These are phyloP conservation scores for Epinotia nisella DNA, from an alignment of 2,888 invertebrate species.

Conservation along the genomic window DNA sequence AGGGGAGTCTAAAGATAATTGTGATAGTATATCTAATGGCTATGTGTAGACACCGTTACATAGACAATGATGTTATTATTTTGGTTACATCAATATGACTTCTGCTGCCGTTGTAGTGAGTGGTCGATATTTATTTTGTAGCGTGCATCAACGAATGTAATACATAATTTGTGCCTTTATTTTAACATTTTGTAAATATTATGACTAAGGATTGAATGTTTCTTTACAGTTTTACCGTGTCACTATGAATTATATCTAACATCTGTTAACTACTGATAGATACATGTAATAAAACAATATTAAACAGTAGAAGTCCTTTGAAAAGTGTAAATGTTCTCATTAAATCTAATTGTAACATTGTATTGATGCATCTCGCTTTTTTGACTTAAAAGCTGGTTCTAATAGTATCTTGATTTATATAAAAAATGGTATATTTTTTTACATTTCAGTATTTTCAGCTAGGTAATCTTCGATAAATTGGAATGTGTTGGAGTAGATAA, in stretches of 20 bases:
- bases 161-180: constrained; percentile 38
- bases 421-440: constrained; percentile 35
- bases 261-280: constrained; percentile 25
- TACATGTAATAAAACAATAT: background rate
- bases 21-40: constrained; percentile 48
- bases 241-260: constrained; percentile 28
- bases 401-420: constrained; percentile 9
- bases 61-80: constrained; percentile 32
- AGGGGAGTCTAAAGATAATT: constrained; percentile 44
- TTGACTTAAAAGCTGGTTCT: constrained; percentile 2
- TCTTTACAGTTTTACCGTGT: constrained; percentile 30
- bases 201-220: constrained; percentile 15
- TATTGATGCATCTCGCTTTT: constrained; percentile 11
- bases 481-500: constrained; percentile 14
- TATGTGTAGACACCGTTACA: constrained; percentile 42
- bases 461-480: background rate
- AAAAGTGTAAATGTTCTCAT: background rate
- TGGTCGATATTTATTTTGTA: constrained; percentile 26
- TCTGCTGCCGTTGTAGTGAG: background rate
- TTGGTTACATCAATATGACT: constrained; percentile 3
- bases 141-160: constrained; percentile 45
- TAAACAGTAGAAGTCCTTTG: background rate
- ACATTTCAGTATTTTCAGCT: constrained; percentile 40
- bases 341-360: constrained; percentile 7
- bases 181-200: constrained; percentile 44